Evolutionary conservation across 2,113 vertebrate genomes (phyloP), one percentile per base, ranked within the genome.

Genomic region (Salvelinus fontinalis): DNA sequence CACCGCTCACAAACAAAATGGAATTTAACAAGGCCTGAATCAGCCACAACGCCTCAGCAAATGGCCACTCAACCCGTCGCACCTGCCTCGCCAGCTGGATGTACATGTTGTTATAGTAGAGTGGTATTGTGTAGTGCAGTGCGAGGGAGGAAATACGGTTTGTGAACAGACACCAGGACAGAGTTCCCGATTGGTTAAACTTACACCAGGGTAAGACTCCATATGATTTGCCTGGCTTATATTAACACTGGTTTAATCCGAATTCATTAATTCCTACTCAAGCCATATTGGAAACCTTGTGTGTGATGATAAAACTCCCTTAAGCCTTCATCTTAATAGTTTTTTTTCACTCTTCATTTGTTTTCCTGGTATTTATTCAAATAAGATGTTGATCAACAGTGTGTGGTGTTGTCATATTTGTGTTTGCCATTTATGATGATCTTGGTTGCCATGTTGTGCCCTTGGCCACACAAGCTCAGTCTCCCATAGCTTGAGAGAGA

Each of bases 11-110:
- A 85, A 81, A 94, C 92, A 91, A 95, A 96, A 95, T 92, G 81
- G 90, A 87, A 92, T 91, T 93, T 92, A 92, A 93, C 85, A 86
- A 90, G 87, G 79, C 75, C 77, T 77, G 83, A 90, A 90, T 90
- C 88, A 82, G 71, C 86, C 88, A 82, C 84, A 81, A 83, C 76
- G 71, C 84, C 73, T 80, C 62, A 13, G 84, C 88, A 90, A 91
- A 89, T 76, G 84, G 80, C 78, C 76, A 73, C 73, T 89, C 80
- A 86, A 85, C 84, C 83, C 80, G 64, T 71, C 70, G 81, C 84
- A 87, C 86, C 81, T 78, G 79, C 81, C 26, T 1, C 3, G 64
- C 66, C 5, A 18, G 70, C 11, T 75, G 65, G 75, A 74, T 75
- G 57, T 75, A 82, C 76, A 18, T 44, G 39, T 83, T 54, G 51